Evolutionary conservation across 2,113 vertebrate species (phyloP).

Genomic region (Ciconia maguari): DNA sequence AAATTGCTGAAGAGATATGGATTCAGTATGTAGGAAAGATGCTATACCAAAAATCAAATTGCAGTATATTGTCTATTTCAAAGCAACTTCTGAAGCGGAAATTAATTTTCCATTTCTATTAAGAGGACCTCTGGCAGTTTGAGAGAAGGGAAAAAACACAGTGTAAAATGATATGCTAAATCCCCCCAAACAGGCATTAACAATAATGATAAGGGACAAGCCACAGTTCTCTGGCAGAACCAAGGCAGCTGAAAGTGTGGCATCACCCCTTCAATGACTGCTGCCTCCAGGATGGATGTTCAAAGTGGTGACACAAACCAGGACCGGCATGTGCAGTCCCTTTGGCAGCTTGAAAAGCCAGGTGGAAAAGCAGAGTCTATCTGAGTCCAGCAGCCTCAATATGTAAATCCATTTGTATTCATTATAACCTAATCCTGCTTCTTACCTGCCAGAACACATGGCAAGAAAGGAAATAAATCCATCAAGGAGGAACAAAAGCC

Average conservation of each 20-base stretch:
- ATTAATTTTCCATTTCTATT: constrained; percentile 30
- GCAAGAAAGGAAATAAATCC: background rate
- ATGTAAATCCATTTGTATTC: background rate
- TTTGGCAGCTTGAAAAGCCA: background rate
- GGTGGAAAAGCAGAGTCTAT: background rate
- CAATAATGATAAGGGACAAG: background rate
- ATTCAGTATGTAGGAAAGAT: background rate
- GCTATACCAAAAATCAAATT: background rate
- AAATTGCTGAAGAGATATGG: background rate
- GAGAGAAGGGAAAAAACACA: background rate
- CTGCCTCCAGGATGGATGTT: background rate
- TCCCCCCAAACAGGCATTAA: background rate
- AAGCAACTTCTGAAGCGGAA: constrained; percentile 3
- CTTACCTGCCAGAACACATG: background rate
- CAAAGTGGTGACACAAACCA: background rate
- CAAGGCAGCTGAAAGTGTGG: background rate
- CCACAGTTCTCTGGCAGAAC: background rate
- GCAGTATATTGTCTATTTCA: background rate
- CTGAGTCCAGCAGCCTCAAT: background rate
- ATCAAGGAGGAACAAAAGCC: background rate
- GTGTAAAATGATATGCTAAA: background rate
- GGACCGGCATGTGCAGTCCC: background rate
- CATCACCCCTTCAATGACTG: background rate
- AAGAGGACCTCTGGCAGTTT: background rate
- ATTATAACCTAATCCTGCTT: background rate